Evolutionary conservation across 2,888 invertebrate genomes (phyloP), one percentile per base, ranked within the genome.

Genomic region (Hermaeophaga mercurialis): DNA sequence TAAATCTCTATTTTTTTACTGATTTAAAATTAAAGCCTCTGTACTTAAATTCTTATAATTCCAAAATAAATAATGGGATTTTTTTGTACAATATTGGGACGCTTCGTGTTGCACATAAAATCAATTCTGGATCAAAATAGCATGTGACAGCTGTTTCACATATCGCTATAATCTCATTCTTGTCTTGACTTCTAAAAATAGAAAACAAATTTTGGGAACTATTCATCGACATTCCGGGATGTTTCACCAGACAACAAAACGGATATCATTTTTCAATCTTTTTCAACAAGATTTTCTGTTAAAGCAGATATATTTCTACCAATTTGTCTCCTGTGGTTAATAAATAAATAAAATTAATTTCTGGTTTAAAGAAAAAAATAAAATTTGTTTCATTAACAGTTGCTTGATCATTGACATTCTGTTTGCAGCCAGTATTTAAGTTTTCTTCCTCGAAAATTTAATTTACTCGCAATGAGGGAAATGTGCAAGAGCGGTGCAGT

Each of bases 401-500:
- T n/a, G n/a, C n/a, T n/a, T n/a, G n/a, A n/a, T n/a, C n/a, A n/a
- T n/a, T n/a, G n/a, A n/a, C n/a, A n/a, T n/a, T n/a, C n/a, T 28
- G 7, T 28, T 28, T 28, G 2, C 28, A 28, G 28, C 28, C 5
- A 28, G 2, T 9, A 28, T 28, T 7, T 9, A 28, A 28, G n/a
- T 28, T 28, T 4, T 17, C 7, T 17, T 9, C 3, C 17, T n/a
- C n/a, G n/a, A n/a, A n/a, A n/a, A n/a, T n/a, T n/a, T n/a, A n/a
- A n/a, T n/a, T n/a, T n/a, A n/a, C n/a, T n/a, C 66, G 64, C 55
- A 56, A 73, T 72, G 72, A 65, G 71, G 22, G 72, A 73, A 58
- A 56, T 69, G 56, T 68, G 68, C 56, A 67, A 66, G 59, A 65
- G 81, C 75, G 76, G 78, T 9, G 80, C 83, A 72, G 79, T 85